phyloP scores from a whole-genome alignment of 1,140 invertebrate genomes.

The Drosophila insularis region DNA sequence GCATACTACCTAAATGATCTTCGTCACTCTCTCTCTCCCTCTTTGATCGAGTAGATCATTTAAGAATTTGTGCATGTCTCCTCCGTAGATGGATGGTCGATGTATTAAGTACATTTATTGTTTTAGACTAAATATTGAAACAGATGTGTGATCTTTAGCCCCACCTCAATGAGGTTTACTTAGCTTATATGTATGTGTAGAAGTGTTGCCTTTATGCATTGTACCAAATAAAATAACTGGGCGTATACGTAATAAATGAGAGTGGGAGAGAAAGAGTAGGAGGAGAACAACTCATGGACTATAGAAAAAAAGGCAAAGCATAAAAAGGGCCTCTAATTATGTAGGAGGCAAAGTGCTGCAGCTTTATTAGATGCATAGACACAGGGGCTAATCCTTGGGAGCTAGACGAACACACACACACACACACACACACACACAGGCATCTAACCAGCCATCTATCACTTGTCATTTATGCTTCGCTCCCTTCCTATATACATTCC shows the following conservation, averaged over 20 bases:
- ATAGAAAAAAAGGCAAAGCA: conserved; percentile 43
- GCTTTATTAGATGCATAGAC: conserved; percentile 57
- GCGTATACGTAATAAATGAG: conserved; percentile 63
- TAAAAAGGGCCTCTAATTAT: conserved; percentile 50
- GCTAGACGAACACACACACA: not conserved
- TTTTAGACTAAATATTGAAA: conserved; percentile 38
- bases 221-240: conserved; percentile 49
- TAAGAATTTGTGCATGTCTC: not conserved
- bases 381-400: conserved; percentile 31
- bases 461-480: conserved; percentile 55
- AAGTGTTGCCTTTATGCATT: conserved; percentile 33
- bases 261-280: not conserved
- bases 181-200: not conserved
- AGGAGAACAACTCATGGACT: conserved; percentile 1
- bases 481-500: conserved; percentile 36
- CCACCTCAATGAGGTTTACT: not conserved
- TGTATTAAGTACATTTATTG: conserved; percentile 3
- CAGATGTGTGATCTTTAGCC: conserved; percentile 24
- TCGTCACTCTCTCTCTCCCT: too few species aligned
- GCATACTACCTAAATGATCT: too few species aligned
- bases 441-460: conserved; percentile 64
- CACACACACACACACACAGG: conserved; percentile 14
- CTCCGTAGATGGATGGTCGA: too few species aligned
- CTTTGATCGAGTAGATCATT: not conserved
- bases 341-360: conserved; percentile 20